Percentiles rank a stretch among this genome's conserved stretches.
Evolutionary conservation across 2,888 invertebrate genomes (phyloP).

Genomic region (Xanthostigma xanthostigma): DNA sequence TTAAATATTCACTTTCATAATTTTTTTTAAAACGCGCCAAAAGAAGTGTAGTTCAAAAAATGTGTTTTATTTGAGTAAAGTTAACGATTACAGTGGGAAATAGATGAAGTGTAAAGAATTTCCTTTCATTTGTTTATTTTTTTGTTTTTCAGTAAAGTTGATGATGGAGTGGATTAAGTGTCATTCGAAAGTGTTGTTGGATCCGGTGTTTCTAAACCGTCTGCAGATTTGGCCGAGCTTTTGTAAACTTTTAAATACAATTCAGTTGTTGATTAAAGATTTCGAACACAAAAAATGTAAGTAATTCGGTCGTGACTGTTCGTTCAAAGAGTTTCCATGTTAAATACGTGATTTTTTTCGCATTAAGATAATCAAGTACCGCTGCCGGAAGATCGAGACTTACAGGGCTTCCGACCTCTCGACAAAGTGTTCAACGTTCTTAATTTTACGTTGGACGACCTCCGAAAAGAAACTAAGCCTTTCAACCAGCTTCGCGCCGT

Average conservation of each 20-base stretch:
- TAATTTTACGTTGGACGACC: constrained; percentile 31
- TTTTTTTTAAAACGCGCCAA: too few species aligned
- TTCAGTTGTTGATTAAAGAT: constrained; percentile 35
- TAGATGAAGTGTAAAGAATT: too few species aligned
- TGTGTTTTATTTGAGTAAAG: too few species aligned
- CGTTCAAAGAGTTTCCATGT: background rate
- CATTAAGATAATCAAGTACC: constrained; percentile 45
- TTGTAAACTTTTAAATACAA: constrained; percentile 54
- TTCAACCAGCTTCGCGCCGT: constrained; percentile 33
- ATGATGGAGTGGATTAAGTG: constrained; percentile 55
- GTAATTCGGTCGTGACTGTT: background rate
- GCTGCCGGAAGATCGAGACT: constrained; percentile 62
- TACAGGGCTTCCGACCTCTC: constrained; percentile 66
- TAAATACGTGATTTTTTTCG: constrained; percentile 6
- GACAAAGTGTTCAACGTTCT: constrained; percentile 41
- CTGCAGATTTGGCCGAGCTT: constrained; percentile 68
- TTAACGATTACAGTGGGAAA: too few species aligned
- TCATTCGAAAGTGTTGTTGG: constrained; percentile 35
- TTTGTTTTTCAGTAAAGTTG: constrained; percentile 47
- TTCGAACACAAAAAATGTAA: constrained; percentile 29
- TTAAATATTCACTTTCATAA: too few species aligned
- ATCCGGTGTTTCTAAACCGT: constrained; percentile 37
- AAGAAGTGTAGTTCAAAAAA: background rate
- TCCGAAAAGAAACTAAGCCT: constrained; percentile 25
- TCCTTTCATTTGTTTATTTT: background rate